These are phyloP conservation scores for Drymodes brunneopygia DNA, from an alignment of 2,113 vertebrate genomes.

Conservation along the genomic window DNA sequence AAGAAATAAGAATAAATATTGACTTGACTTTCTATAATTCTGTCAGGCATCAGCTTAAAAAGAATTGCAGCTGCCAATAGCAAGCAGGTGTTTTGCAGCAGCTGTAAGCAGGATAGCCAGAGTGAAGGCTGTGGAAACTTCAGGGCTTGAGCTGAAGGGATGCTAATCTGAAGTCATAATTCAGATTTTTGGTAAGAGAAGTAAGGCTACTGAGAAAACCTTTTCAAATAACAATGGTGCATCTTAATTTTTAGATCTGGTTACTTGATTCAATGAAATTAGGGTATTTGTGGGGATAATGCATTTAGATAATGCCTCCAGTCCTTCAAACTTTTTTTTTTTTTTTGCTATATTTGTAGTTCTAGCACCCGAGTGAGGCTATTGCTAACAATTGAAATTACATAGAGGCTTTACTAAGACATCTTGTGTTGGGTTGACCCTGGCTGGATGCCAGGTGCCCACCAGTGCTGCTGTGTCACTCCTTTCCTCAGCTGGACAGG, in stretches of 20 bases:
- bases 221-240: neutral
- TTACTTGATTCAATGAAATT: neutral
- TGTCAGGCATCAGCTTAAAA: neutral
- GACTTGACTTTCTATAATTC: neutral
- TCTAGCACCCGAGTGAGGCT: neutral
- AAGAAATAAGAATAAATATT: neutral
- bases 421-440: neutral
- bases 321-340: neutral
- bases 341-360: neutral
- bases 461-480: neutral
- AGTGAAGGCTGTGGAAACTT: neutral
- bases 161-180: neutral
- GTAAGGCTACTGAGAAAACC: accelerated
- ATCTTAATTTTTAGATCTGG: neutral
- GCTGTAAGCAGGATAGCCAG: neutral
- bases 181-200: neutral
- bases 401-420: accelerated
- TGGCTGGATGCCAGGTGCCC: neutral
- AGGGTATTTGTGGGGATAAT: neutral
- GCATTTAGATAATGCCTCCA: accelerated
- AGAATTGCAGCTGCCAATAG: neutral
- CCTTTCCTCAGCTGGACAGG: neutral
- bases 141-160: neutral
- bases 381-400: neutral
- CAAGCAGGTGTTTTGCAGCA: neutral